Percentiles rank a stretch among this genome's conserved stretches.
Evolutionary conservation across 2,113 vertebrate species (phyloP).

Genomic region (cattle (Bos taurus)): ARS-UCD2.0 NC_037348.1:53522501-53523000

Average conservation of each 20-base stretch:
- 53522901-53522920: background rate
- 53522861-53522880: background rate
- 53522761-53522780: background rate
- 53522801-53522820: background rate
- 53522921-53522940: background rate
- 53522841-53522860: background rate
- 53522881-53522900: background rate
- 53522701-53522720: background rate
- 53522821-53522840: background rate
- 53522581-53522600: background rate
- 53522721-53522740: background rate
- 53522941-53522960: background rate
- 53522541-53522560: background rate
- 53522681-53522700: background rate
- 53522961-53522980: background rate
- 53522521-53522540: background rate
- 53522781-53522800: background rate
- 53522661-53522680: background rate
- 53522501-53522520: background rate
- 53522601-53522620: background rate
- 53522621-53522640: background rate
- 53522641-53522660: background rate
- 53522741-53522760: background rate
- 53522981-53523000: accelerated
- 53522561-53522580: background rate